These are phyloP conservation scores for Epinephelus cyanopodus DNA, from an alignment of 2,113 vertebrate genomes.

Conservation along the genomic window DNA sequence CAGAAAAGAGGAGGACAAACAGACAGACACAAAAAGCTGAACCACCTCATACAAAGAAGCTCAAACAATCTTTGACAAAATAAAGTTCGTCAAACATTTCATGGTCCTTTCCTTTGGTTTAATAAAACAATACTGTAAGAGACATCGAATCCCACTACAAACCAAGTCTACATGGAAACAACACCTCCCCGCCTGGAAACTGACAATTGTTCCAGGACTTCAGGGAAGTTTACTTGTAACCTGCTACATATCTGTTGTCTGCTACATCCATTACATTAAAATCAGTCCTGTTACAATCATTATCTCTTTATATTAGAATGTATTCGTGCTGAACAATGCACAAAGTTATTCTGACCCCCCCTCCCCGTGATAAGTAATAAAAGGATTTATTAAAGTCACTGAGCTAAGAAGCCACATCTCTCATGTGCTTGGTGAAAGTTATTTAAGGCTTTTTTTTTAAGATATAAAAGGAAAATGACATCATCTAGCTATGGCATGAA, in stretches of 20 bases:
- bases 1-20: conserved; percentile 8
- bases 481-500: conserved; percentile 57
- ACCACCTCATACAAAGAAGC: neutral
- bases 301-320: conserved; percentile 36
- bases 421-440: conserved; percentile 58
- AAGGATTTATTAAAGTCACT: conserved; percentile 56
- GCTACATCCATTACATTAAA: conserved; percentile 66
- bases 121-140: conserved; percentile 64
- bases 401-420: conserved; percentile 60
- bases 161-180: conserved; percentile 25
- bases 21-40: neutral
- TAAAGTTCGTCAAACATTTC: conserved; percentile 24
- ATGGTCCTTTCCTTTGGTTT: conserved; percentile 51
- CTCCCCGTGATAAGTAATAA: conserved; percentile 24
- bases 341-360: conserved; percentile 4
- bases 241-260: conserved; percentile 74
- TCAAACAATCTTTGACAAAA: neutral
- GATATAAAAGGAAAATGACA: conserved; percentile 68
- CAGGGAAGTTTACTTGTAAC: conserved; percentile 30
- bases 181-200: conserved; percentile 13
- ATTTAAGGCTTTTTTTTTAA: conserved; percentile 63
- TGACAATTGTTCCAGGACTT: conserved; percentile 12
- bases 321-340: conserved; percentile 26
- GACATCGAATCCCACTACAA: conserved; percentile 52
- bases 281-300: conserved; percentile 28